Conservation (phyloP, 2,113 vertebrate genomes). For the Chlorodrepanis virens region DNA sequence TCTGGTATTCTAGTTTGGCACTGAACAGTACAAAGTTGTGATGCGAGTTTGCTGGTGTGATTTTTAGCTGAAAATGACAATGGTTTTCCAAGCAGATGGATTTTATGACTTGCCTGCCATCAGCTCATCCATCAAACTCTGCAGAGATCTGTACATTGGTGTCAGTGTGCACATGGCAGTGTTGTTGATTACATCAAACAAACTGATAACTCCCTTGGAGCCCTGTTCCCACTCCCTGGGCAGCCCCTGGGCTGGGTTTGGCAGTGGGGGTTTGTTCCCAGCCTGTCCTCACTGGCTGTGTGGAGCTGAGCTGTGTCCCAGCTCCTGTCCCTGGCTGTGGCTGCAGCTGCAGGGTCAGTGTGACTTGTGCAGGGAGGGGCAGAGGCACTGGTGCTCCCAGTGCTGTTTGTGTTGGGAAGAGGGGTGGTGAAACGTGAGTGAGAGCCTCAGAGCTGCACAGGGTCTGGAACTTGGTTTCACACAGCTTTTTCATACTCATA, state of each 20-base stretch:
- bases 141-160: background rate
- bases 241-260: background rate
- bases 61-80: constrained; percentile 49
- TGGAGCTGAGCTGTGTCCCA: background rate
- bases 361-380: no score
- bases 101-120: constrained; percentile 17
- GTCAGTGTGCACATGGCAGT: background rate
- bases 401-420: background rate
- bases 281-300: background rate
- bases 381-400: fast-evolving
- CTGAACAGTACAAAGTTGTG: background rate
- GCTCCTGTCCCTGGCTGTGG: background rate
- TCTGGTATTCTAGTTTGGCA: background rate
- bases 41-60: background rate
- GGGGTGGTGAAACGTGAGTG: background rate
- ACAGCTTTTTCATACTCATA: background rate
- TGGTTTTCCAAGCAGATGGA: constrained; percentile 43
- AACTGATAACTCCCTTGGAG: background rate
- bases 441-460: background rate
- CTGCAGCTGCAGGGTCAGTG: fast-evolving
- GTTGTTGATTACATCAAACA: background rate
- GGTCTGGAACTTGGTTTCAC: background rate
- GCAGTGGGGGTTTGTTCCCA: background rate
- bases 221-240: background rate
- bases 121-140: constrained; percentile 35